phyloP scores from a whole-genome alignment of 2,797 vertebrate genomes.

The Poecilia gillii region DNA sequence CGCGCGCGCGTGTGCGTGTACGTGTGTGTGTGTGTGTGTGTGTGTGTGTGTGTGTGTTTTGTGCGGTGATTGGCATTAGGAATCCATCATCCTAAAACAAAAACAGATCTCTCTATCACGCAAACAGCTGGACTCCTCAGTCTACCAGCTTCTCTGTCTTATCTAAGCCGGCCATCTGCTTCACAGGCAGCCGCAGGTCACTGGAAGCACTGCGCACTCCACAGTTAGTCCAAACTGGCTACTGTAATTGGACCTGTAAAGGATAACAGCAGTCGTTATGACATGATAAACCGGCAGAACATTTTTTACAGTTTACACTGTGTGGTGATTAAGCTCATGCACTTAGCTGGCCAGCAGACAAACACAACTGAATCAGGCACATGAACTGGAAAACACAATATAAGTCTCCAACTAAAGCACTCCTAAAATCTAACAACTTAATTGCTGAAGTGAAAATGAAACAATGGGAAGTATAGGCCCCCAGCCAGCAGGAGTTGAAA shows the following conservation, averaged over 20 bases:
- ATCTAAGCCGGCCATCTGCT: constrained; percentile 60
- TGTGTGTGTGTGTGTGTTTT: constrained; percentile 1
- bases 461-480: constrained; percentile 17
- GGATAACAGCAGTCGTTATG: constrained; percentile 48
- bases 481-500: constrained; percentile 16
- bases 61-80: constrained; percentile 43
- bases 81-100: constrained; percentile 56
- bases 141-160: constrained; percentile 43
- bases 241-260: constrained; percentile 61
- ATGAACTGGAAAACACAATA: constrained; percentile 32
- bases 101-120: constrained; percentile 54
- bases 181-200: constrained; percentile 58
- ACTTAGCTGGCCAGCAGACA: constrained; percentile 36
- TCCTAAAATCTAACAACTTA: constrained; percentile 14
- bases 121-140: constrained; percentile 62
- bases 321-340: constrained; percentile 40
- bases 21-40: neutral
- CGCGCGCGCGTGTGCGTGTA: constrained; percentile 3
- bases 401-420: constrained; percentile 8
- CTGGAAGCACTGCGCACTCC: constrained; percentile 44
- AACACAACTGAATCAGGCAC: constrained; percentile 23
- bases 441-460: constrained; percentile 21
- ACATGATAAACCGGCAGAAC: constrained; percentile 53
- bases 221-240: constrained; percentile 39
- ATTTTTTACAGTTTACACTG: constrained; percentile 51